These are phyloP conservation scores for Phocoena phocoena DNA, from an alignment of 2,113 vertebrate genomes.

Conservation along the genomic window DNA sequence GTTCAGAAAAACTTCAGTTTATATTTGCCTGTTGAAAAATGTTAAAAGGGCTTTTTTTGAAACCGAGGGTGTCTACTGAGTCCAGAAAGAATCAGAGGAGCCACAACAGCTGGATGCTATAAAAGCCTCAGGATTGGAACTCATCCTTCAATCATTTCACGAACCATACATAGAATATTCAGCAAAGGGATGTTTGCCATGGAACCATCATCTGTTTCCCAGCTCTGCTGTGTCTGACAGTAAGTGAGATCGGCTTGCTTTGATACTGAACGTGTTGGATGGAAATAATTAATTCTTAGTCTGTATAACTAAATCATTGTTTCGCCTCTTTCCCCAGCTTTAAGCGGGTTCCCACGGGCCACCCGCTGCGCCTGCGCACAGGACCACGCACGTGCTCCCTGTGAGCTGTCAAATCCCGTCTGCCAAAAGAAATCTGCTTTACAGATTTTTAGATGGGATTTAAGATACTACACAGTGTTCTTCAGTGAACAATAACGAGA, in stretches of 20 bases:
- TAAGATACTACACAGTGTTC: slow-evolving; percentile 48
- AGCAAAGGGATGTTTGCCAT: slow-evolving; percentile 23
- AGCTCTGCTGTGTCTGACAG: slow-evolving; percentile 44
- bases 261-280: slow-evolving; percentile 51
- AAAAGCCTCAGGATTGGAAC: neutral
- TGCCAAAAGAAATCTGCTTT: neutral
- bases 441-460: slow-evolving; percentile 72
- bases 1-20: neutral
- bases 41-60: neutral
- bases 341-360: neutral
- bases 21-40: neutral
- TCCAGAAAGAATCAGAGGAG: neutral
- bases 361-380: neutral
- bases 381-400: slow-evolving; percentile 17
- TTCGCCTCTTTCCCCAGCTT: neutral
- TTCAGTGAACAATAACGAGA: slow-evolving; percentile 75
- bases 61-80: neutral
- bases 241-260: slow-evolving; percentile 15
- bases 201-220: slow-evolving; percentile 23
- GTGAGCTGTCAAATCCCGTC: slow-evolving; percentile 40
- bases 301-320: slow-evolving; percentile 60
- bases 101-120: neutral
- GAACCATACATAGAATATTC: neutral
- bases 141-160: slow-evolving; percentile 35
- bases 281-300: slow-evolving; percentile 65